Conservation (phyloP, 2,113 vertebrate species). For the Lamprologus speciosus region DNA sequence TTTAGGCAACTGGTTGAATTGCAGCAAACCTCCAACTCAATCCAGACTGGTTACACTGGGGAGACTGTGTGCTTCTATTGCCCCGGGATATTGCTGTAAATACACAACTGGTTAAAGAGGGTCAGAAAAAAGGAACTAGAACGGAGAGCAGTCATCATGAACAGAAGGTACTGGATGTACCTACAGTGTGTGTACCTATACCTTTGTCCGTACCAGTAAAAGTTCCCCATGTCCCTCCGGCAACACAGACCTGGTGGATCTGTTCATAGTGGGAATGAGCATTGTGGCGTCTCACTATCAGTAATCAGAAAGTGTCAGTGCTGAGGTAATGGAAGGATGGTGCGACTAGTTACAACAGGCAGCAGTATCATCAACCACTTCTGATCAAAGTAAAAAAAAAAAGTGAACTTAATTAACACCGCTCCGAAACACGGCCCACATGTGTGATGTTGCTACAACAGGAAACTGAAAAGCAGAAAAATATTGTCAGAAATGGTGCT, state of each 20-base stretch:
- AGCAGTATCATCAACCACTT: not conserved
- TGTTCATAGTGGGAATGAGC: not conserved
- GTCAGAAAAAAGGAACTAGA: not conserved
- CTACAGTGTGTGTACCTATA: not conserved
- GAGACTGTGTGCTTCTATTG: not conserved
- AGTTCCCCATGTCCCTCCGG: accelerated
- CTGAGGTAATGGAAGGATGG: not conserved
- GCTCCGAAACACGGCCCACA: accelerated
- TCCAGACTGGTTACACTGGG: not conserved
- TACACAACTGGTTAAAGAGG: not conserved
- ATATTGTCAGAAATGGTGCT: not conserved
- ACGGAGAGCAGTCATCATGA: not conserved
- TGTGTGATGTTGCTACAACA: not conserved
- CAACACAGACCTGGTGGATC: not conserved
- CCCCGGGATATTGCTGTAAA: not conserved
- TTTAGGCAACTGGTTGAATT: not conserved
- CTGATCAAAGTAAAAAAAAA: not conserved
- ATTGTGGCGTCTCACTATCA: not conserved
- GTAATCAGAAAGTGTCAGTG: not conserved
- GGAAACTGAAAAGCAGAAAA: not conserved
- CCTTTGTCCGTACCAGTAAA: accelerated
- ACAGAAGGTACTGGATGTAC: not conserved
- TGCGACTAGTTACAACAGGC: not conserved
- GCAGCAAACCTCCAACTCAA: not conserved
- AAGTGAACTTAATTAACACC: not conserved